phyloP scores from a whole-genome alignment of 1,140 invertebrate species.

The Micrasema longulum region DNA sequence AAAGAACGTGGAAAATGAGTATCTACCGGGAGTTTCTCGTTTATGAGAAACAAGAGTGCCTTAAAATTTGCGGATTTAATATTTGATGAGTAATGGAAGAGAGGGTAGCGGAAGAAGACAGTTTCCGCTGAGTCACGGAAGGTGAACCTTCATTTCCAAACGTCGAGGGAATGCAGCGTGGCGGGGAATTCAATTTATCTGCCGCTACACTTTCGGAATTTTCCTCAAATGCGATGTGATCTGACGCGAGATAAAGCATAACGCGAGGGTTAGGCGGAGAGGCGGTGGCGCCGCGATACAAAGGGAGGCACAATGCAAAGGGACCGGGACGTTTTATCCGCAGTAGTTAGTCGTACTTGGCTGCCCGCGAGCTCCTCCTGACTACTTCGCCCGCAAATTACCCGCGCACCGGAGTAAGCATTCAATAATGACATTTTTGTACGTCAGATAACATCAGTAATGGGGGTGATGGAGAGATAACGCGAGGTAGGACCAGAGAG shows the following conservation, averaged over 20 bases:
- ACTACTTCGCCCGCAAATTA: conserved; percentile 40
- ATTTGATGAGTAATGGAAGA: conserved; percentile 53
- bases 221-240: conserved; percentile 52
- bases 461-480: conserved; percentile 39
- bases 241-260: conserved; percentile 47
- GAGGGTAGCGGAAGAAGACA: conserved; percentile 31
- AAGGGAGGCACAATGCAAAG: conserved; percentile 36
- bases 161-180: conserved; percentile 52
- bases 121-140: conserved; percentile 50
- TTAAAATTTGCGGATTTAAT: conserved; percentile 52
- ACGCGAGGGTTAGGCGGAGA: conserved; percentile 6
- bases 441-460: conserved; percentile 54
- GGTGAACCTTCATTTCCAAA: conserved; percentile 40
- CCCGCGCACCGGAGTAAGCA: conserved; percentile 48
- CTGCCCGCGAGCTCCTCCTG: conserved; percentile 37
- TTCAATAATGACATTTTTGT: conserved; percentile 55
- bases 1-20: conserved; percentile 28
- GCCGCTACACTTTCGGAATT: conserved; percentile 51
- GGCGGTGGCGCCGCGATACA: conserved; percentile 31
- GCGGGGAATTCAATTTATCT: conserved; percentile 54
- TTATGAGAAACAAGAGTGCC: conserved; percentile 44
- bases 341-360: conserved; percentile 51
- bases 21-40: conserved; percentile 18
- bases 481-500: not conserved
- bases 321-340: conserved; percentile 45